These are phyloP conservation scores for Caprella mutica DNA, from an alignment of 2,888 invertebrate species.

Conservation along the genomic window DNA sequence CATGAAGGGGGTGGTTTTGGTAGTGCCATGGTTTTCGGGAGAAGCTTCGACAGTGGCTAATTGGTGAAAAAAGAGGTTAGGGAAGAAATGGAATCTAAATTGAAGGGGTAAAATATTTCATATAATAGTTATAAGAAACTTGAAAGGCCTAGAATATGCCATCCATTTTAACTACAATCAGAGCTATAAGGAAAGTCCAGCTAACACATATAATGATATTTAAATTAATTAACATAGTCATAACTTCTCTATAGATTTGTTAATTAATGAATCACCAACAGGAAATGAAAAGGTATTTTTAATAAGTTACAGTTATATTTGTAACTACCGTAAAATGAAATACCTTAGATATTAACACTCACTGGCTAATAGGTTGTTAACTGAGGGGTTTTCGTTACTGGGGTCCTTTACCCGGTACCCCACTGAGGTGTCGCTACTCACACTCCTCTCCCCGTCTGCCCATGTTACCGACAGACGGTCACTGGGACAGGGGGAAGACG, in stretches of 20 bases:
- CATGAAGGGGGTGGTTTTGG: background rate
- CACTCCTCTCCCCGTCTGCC: slow-evolving; percentile 49
- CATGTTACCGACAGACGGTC: slow-evolving; percentile 61
- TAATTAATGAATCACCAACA: too few relatives aligned
- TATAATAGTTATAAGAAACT: background rate
- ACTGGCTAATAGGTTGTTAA: slow-evolving; percentile 23
- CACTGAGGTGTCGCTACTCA: slow-evolving; percentile 63
- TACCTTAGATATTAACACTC: too few relatives aligned
- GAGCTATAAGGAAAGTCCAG: background rate
- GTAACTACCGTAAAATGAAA: too few relatives aligned
- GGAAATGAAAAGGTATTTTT: too few relatives aligned
- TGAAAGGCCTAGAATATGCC: background rate
- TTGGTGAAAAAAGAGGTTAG: background rate
- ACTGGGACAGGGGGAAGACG: slow-evolving; percentile 56
- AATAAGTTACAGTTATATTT: too few relatives aligned
- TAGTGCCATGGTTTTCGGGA: background rate
- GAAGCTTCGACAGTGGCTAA: background rate
- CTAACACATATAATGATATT: too few relatives aligned
- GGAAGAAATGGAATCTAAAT: background rate
- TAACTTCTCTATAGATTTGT: too few relatives aligned
- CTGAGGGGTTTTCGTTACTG: slow-evolving; percentile 14
- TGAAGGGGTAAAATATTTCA: background rate
- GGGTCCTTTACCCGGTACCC: slow-evolving; percentile 39
- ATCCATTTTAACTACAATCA: background rate
- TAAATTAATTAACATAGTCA: too few relatives aligned